Percentiles rank a stretch among this genome's conserved stretches.
phyloP scores from a whole-genome alignment of 2,113 vertebrate species.

The Psittacula cyanocephala region DNA sequence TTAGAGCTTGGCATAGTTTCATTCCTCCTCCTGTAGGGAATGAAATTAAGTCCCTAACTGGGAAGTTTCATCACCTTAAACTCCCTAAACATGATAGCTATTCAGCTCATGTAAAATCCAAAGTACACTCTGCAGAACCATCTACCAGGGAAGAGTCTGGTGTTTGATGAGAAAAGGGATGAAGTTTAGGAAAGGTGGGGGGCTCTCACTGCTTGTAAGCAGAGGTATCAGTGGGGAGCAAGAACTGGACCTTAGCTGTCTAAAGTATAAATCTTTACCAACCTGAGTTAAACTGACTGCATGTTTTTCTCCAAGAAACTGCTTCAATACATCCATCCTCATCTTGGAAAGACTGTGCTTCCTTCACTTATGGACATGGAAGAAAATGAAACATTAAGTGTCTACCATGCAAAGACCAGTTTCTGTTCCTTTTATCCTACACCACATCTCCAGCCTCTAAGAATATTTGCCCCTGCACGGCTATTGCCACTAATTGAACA shows the following conservation, averaged over 20 bases:
- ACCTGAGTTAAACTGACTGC: background rate
- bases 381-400: background rate
- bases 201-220: background rate
- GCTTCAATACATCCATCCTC: background rate
- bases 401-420: background rate
- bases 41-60: background rate
- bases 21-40: background rate
- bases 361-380: background rate
- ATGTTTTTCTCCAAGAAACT: background rate
- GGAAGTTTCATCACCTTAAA: background rate
- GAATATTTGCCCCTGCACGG: background rate
- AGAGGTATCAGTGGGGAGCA: background rate
- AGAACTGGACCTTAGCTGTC: background rate
- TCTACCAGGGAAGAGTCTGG: background rate
- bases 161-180: background rate
- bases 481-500: constrained; percentile 34
- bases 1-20: background rate
- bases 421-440: background rate
- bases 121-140: background rate
- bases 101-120: background rate
- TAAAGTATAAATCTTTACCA: background rate
- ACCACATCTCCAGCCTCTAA: background rate
- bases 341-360: background rate
- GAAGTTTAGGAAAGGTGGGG: background rate
- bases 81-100: background rate